phyloP scores from a whole-genome alignment of 1,140 invertebrate genomes.

The Drosophila erecta region DNA sequence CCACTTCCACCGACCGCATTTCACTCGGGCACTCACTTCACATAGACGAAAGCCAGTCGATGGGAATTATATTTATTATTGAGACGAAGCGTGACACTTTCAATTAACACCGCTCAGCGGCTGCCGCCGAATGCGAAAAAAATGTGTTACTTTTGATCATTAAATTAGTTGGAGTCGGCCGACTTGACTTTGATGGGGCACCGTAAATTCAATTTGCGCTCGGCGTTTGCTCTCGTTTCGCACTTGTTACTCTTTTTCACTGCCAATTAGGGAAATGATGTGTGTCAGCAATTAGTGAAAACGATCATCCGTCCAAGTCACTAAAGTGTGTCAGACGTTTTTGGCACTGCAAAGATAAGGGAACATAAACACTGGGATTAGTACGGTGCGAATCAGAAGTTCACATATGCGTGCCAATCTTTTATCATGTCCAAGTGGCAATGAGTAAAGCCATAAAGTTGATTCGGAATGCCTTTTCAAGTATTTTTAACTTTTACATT shows the following conservation, averaged over 20 bases:
- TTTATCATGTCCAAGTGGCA: conserved; percentile 1
- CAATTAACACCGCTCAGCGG: conserved; percentile 56
- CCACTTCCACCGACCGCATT: conserved; percentile 55
- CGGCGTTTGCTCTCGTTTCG: conserved; percentile 40
- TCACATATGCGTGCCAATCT: conserved; percentile 32
- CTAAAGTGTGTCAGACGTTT: conserved; percentile 50
- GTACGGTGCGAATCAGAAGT: conserved; percentile 14
- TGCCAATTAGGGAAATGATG: conserved; percentile 58
- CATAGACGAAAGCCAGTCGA: conserved; percentile 33
- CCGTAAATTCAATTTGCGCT: conserved; percentile 66
- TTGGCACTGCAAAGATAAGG: conserved; percentile 53
- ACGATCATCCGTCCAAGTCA: conserved; percentile 23
- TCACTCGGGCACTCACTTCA: conserved; percentile 25
- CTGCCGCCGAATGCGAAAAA: conserved; percentile 42
- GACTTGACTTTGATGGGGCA: conserved; percentile 46
- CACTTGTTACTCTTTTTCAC: conserved; percentile 28
- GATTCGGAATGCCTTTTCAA: conserved; percentile 9
- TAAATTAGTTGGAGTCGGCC: conserved; percentile 64
- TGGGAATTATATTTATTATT: conserved; percentile 34
- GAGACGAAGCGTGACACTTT: conserved; percentile 58
- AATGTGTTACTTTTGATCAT: conserved; percentile 57
- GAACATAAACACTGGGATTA: conserved; percentile 27
- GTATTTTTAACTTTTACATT: not conserved
- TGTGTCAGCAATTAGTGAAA: conserved; percentile 70
- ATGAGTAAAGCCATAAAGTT: conserved; percentile 13